phyloP scores from a whole-genome alignment of 1,140 invertebrate species.

The Schlechtendalia chinensis region DNA sequence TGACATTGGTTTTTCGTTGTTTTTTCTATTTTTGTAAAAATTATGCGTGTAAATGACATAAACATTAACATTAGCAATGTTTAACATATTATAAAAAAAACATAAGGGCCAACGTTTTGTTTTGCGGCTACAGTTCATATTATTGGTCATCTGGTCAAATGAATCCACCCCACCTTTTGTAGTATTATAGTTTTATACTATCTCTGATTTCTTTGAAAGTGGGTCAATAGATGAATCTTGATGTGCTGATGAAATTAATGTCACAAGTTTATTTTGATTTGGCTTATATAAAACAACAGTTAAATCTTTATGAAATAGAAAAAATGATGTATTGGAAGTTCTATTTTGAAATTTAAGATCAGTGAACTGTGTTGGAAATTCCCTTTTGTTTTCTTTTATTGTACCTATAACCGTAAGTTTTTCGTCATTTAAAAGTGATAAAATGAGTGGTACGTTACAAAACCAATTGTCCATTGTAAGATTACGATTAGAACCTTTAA shows the following conservation, averaged over 20 bases:
- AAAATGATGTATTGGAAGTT: too few species aligned
- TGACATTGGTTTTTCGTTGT: too few species aligned
- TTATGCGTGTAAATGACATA: slow-evolving; percentile 2
- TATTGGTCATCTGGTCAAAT: slow-evolving; percentile 54
- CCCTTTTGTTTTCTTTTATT: slow-evolving; percentile 58
- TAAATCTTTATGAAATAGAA: slow-evolving; percentile 51
- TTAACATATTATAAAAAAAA: slow-evolving; percentile 51
- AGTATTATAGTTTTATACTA: slow-evolving; percentile 53
- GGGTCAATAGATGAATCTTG: slow-evolving; percentile 52
- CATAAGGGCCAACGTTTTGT: slow-evolving; percentile 54
- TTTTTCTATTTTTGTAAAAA: slow-evolving; percentile 15
- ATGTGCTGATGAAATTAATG: slow-evolving; percentile 51
- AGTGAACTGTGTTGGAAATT: slow-evolving; percentile 57
- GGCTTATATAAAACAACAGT: too few species aligned
- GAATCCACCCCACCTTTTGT: slow-evolving; percentile 55
- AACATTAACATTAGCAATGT: too few species aligned
- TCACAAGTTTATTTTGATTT: too few species aligned
- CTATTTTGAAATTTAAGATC: too few species aligned
- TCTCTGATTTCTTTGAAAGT: too few species aligned
- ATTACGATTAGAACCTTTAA: slow-evolving; percentile 54
- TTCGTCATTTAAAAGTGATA: slow-evolving; percentile 53
- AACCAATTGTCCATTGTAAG: slow-evolving; percentile 58
- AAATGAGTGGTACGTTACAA: slow-evolving; percentile 55
- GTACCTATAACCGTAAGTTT: slow-evolving; percentile 57
- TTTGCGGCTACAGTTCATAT: slow-evolving; percentile 52